A percentile compares a stretch with the other conserved stretches of the same genome.
These are phyloP conservation scores for Drosophila tristis DNA, from an alignment of 1,140 invertebrate species.

Conservation along the genomic window DNA sequence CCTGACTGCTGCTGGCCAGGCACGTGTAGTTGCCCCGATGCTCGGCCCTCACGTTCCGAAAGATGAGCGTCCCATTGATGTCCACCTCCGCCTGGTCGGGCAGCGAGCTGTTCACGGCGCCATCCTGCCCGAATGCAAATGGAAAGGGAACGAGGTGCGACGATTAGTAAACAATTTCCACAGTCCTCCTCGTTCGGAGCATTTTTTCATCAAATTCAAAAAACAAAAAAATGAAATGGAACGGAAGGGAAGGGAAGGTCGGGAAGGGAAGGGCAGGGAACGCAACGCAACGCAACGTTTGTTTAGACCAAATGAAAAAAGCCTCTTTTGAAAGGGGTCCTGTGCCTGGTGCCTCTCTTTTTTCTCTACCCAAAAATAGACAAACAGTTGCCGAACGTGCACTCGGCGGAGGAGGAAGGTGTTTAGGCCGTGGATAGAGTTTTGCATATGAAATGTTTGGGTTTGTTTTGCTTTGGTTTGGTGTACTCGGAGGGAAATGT, in stretches of 20 bases:
- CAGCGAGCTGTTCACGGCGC: conserved; percentile 85
- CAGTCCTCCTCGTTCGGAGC: conserved; percentile 40
- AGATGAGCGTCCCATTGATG: conserved; percentile 93
- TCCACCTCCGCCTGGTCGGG: conserved; percentile 90
- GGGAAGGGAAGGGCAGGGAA: not conserved
- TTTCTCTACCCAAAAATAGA: conserved; percentile 53
- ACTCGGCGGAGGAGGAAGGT: conserved; percentile 9
- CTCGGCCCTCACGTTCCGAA: conserved; percentile 89
- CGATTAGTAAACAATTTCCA: conserved; percentile 66
- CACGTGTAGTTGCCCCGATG: conserved; percentile 94
- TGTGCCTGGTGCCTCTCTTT: not conserved
- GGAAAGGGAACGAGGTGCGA: not conserved
- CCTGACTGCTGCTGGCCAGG: conserved; percentile 91
- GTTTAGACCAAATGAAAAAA: conserved; percentile 66
- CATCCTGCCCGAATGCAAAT: conserved; percentile 79
- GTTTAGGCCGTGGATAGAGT: conserved; percentile 50
- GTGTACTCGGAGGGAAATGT: conserved; percentile 53
- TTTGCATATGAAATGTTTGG: conserved; percentile 68
- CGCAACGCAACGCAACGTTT: conserved; percentile 38
- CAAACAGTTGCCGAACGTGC: conserved; percentile 79
- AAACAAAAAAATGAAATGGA: conserved; percentile 12
- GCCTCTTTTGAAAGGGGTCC: conserved; percentile 42
- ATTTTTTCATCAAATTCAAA: conserved; percentile 70
- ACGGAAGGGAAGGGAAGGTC: too few species aligned
- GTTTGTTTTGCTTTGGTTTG: conserved; percentile 2